Base-by-base conservation (phyloP, 2,113 vertebrate genomes). In the Centropristis striata region DNA sequence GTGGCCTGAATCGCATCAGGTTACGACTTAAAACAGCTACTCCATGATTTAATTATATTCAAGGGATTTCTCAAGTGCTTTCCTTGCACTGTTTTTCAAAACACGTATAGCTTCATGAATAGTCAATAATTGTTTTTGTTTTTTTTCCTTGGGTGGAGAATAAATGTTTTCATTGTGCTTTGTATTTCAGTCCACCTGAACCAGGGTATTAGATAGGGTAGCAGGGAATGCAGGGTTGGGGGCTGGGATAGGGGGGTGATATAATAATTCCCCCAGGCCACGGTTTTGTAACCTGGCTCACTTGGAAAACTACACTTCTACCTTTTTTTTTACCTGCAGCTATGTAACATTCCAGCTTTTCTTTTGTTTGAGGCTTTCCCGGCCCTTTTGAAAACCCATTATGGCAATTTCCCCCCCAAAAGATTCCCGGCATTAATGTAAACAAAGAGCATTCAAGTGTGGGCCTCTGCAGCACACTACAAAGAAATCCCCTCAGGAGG, bases 371-470 rank as follows among this genome's bases (percentile, higher is more conserved):
- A 85, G 83, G 49, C 78, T 59, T 58, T 78, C 54, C 71, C 27
- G n/a, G 46, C 36, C 6, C 89, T 85, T 92, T 91, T 91, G 77
- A 85, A 86, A 93, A 90, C 42, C 92, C 89, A 95, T 94, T 94
- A 95, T 85, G 71, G 85, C 86, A 90, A 93, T 92, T 91, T 91
- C 84, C 82, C 75, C 75, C 84, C 83, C 68, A 76, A 93, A 91
- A 90, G 85, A 90, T 85, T 88, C 84, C 84, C 85, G 79, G 84
- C 92, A 92, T 93, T 94, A 92, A 94, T 92, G 92, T 94, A 95
- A 95, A 95, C 94, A 94, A 93, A 93, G 91, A 92, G 81, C 80
- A 93, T 91, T 94, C 87, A 92, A 92, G 94, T 92, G 87, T 83
- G 76, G 87, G 85, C 83, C 85, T 82, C 86, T 84, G 86, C 86